These are phyloP conservation scores for Aphaenogaster ashmeadi DNA, from an alignment of 1,140 invertebrate species.

Conservation along the genomic window DNA sequence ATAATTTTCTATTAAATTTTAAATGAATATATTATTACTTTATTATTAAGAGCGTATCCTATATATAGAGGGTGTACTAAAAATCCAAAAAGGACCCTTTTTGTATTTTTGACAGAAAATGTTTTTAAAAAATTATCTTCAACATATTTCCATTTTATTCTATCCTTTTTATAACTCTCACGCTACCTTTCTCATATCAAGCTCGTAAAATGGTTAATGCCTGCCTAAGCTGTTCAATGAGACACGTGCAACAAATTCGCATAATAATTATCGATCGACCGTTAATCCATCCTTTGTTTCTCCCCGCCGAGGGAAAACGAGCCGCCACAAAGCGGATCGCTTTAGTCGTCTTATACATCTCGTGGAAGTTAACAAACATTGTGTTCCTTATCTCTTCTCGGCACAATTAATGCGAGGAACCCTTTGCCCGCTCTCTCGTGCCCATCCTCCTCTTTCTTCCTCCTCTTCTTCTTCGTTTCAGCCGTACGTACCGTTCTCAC, in stretches of 20 bases:
- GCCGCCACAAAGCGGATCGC: conserved; percentile 79
- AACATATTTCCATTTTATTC: too few relatives aligned
- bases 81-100: neutral
- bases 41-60: neutral
- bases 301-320: conserved; percentile 73
- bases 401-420: conserved; percentile 84
- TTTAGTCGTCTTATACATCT: conserved; percentile 79
- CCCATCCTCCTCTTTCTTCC: conserved; percentile 68
- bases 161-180: neutral
- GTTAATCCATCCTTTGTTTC: conserved; percentile 82
- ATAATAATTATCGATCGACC: conserved; percentile 80
- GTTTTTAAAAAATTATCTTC: neutral
- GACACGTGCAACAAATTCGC: conserved; percentile 73
- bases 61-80: neutral
- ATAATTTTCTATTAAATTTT: conserved; percentile 7
- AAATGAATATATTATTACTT: conserved; percentile 10
- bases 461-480: conserved; percentile 67
- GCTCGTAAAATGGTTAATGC: conserved; percentile 45
- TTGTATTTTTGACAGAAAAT: neutral
- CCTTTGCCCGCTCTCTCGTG: conserved; percentile 79
- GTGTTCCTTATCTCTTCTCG: conserved; percentile 83
- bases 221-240: conserved; percentile 65
- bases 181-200: neutral
- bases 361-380: conserved; percentile 84
- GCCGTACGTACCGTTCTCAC: conserved; percentile 56